These are phyloP conservation scores for Pammene aurita DNA, from an alignment of 2,888 invertebrate genomes.

Conservation along the genomic window DNA sequence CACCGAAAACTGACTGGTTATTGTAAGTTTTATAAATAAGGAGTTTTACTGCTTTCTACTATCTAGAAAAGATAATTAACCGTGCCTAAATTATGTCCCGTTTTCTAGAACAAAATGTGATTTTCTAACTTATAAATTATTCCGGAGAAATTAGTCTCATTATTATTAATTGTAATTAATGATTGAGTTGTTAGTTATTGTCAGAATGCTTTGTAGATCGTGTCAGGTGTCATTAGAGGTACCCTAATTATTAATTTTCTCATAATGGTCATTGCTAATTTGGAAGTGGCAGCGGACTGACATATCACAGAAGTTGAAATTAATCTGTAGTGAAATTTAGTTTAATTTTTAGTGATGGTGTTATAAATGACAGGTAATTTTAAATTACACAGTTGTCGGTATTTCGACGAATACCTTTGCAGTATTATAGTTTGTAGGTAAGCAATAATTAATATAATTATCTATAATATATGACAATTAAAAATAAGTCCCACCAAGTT, in stretches of 20 bases:
- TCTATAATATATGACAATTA: too few relatives aligned
- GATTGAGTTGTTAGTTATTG: background rate
- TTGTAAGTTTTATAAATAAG: too few relatives aligned
- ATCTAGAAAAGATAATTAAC: too few relatives aligned
- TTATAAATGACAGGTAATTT: background rate
- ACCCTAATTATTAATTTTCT: background rate
- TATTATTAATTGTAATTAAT: conserved; percentile 1
- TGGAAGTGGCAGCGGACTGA: background rate
- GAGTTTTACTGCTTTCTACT: too few relatives aligned
- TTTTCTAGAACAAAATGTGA: background rate
- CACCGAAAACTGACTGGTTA: too few relatives aligned
- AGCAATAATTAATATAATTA: too few relatives aligned
- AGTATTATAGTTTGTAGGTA: too few relatives aligned
- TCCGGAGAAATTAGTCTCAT: conserved; percentile 2
- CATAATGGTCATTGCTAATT: background rate
- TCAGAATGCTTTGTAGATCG: background rate
- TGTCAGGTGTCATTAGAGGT: background rate
- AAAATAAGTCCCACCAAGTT: too few relatives aligned
- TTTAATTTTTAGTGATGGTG: background rate
- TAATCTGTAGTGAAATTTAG: background rate
- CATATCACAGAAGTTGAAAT: background rate
- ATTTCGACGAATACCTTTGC: too few relatives aligned
- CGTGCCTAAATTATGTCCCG: background rate
- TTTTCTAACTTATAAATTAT: background rate
- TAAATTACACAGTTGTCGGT: too few relatives aligned